Base-by-base conservation (phyloP, 2,888 invertebrate species). In the Sinelater perroti region DNA sequence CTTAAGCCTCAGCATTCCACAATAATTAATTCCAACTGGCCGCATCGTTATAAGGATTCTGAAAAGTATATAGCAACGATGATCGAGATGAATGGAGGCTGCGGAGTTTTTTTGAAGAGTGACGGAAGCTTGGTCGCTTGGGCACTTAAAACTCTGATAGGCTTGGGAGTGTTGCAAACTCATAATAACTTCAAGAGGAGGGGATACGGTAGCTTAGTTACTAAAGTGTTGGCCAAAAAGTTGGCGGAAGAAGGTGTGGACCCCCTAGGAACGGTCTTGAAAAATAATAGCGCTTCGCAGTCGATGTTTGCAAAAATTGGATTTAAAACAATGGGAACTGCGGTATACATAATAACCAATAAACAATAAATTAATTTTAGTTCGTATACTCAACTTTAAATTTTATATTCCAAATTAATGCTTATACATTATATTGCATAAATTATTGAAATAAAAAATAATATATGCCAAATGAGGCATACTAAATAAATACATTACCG, bases 41-140 rank as follows among this genome's bases (percentile, higher is more conserved):
- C 64, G 1, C 67, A 67, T 51, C 60, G 47, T 1, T 67, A 62
- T 53, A 51, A 56, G 30, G 62, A 62, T n/a, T 67, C 69, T 6
- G 61, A 36, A n/a, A 35, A 20, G 8, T 46, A 70, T 40, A 45
- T 80, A 10, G 58, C 53, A 3, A 61, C 62, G 26, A 54, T 77
- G 16, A 66, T 78, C 11, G 70, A 70, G 57, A 61, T 72, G 55
- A 79, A 79, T 56, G 72, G 70, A 11, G 74, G 76, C 4, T 42
- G 70, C n/a, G 79, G 79, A 10, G 56, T 79, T 1, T 79, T 75
- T 62, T 63, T 74, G 8, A 77, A 75, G 64, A 52, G 68, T 17
- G 69, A 69, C 46, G 51, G 73, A 46, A 64, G 69, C 51, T 58
- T 79, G 38, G 70, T 78, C 2, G 72, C 78, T 3, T 80, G 79